phyloP scores from a whole-genome alignment of 2,113 vertebrate species.

The Callocephalon fimbriatum region DNA sequence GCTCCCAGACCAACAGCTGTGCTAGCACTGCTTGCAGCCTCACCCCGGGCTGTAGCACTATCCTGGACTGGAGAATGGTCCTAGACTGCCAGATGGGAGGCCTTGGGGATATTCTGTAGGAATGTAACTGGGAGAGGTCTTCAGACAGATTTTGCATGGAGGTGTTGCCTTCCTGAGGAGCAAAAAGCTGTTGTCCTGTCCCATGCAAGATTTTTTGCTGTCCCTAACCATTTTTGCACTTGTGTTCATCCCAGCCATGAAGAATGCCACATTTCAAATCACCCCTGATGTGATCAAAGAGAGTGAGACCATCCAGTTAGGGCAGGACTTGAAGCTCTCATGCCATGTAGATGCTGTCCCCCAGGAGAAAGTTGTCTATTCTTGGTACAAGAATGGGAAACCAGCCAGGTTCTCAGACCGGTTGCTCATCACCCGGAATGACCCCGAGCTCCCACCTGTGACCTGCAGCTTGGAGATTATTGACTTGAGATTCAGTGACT shows the following conservation, averaged over 20 bases:
- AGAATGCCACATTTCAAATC: slow-evolving; percentile 95
- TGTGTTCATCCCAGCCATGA: slow-evolving; percentile 83
- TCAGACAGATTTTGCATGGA: neutral
- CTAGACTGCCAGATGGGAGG: neutral
- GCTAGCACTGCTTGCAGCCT: neutral
- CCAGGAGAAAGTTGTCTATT: slow-evolving; percentile 96
- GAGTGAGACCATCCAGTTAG: slow-evolving; percentile 95
- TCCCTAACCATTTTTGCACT: slow-evolving; percentile 1
- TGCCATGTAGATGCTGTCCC: slow-evolving; percentile 97
- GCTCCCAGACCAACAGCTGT: neutral
- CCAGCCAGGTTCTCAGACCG: slow-evolving; percentile 87
- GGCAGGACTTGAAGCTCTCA: slow-evolving; percentile 95
- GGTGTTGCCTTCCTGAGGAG: neutral
- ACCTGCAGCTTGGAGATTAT: slow-evolving; percentile 97
- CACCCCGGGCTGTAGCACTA: neutral
- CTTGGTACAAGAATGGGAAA: slow-evolving; percentile 94
- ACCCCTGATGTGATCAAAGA: slow-evolving; percentile 98
- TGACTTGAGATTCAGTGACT: slow-evolving; percentile 95
- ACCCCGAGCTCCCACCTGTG: slow-evolving; percentile 91
- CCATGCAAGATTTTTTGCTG: neutral
- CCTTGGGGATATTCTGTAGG: neutral
- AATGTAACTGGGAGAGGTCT: neutral
- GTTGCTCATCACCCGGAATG: slow-evolving; percentile 90
- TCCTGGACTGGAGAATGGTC: neutral
- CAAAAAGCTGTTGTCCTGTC: neutral